Evolutionary conservation across 2,888 invertebrate species (phyloP).

Genomic region (Tromatobia lineatoria): DNA sequence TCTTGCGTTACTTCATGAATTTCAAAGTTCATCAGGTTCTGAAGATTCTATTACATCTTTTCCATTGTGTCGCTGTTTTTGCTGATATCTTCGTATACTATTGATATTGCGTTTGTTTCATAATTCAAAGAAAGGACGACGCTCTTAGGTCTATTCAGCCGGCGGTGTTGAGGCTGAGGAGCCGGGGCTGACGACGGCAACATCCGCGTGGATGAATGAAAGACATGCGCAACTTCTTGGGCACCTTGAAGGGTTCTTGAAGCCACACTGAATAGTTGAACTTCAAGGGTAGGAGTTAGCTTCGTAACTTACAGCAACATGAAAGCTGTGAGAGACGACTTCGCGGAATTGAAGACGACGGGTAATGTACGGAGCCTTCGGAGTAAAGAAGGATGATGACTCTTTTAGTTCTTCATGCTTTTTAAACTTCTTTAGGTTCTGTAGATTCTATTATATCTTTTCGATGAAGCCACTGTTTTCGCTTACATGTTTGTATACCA

Average conservation of each 20-base stretch:
- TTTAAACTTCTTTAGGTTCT: too few species aligned
- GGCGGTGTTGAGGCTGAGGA: constrained; percentile 72
- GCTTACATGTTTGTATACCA: constrained; percentile 19
- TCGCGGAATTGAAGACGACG: background rate
- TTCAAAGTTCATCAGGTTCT: too few species aligned
- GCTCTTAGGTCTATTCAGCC: constrained; percentile 78
- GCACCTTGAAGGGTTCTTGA: constrained; percentile 11
- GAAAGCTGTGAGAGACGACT: constrained; percentile 1
- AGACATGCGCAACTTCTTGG: constrained; percentile 17
- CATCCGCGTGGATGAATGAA: background rate
- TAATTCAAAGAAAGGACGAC: constrained; percentile 78
- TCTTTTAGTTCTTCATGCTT: too few species aligned
- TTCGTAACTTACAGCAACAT: background rate
- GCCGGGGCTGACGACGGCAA: constrained; percentile 49
- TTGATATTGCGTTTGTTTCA: constrained; percentile 79
- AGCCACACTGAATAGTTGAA: constrained; percentile 22
- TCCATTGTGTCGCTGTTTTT: too few species aligned
- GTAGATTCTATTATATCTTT: too few species aligned
- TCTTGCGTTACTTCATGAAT: too few species aligned
- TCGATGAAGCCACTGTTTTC: too few species aligned
- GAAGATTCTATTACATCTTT: too few species aligned
- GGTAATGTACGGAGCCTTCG: background rate
- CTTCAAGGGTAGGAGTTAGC: background rate
- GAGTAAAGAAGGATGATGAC: too few species aligned
- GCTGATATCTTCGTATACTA: constrained; percentile 19